Evolutionary conservation across 1,140 invertebrate species (phyloP).

Genomic region (Leptopilina clavipes): DNA sequence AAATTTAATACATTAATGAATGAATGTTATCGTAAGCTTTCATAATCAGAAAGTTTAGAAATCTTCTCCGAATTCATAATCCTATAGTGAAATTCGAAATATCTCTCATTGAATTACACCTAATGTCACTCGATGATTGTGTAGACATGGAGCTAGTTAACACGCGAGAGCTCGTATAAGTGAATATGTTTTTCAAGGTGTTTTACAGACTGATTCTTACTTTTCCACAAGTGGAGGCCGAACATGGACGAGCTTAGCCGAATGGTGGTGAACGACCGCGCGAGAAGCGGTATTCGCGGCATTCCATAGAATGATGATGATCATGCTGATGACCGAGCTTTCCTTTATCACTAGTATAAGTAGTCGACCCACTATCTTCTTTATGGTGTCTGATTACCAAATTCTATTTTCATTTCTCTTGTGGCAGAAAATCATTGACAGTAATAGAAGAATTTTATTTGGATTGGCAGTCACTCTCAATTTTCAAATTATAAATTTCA

Average conservation of each 20-base stretch:
- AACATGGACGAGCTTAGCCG: slow-evolving; percentile 44
- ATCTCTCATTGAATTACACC: slow-evolving; percentile 19
- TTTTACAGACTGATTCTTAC: slow-evolving; percentile 48
- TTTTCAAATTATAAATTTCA: not conserved
- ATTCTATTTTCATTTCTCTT: not conserved
- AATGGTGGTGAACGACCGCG: slow-evolving; percentile 62
- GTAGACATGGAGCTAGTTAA: slow-evolving; percentile 27
- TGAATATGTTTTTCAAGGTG: slow-evolving; percentile 24
- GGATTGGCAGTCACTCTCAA: not conserved
- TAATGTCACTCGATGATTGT: slow-evolving; percentile 25
- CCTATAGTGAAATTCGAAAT: not conserved
- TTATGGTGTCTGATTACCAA: not conserved
- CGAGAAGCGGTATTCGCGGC: slow-evolving; percentile 62
- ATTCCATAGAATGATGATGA: slow-evolving; percentile 67
- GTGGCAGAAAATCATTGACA: not conserved
- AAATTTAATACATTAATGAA: not conserved
- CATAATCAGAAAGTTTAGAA: not conserved
- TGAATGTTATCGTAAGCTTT: not conserved
- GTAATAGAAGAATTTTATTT: not conserved
- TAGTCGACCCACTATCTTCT: not conserved
- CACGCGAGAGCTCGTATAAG: slow-evolving; percentile 20
- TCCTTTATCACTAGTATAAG: slow-evolving; percentile 14
- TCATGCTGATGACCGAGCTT: slow-evolving; percentile 37
- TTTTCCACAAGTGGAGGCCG: slow-evolving; percentile 53
- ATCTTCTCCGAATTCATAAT: not conserved